phyloP scores from a whole-genome alignment of 2,797 vertebrate species.

The Amazona ochrocephala region DNA sequence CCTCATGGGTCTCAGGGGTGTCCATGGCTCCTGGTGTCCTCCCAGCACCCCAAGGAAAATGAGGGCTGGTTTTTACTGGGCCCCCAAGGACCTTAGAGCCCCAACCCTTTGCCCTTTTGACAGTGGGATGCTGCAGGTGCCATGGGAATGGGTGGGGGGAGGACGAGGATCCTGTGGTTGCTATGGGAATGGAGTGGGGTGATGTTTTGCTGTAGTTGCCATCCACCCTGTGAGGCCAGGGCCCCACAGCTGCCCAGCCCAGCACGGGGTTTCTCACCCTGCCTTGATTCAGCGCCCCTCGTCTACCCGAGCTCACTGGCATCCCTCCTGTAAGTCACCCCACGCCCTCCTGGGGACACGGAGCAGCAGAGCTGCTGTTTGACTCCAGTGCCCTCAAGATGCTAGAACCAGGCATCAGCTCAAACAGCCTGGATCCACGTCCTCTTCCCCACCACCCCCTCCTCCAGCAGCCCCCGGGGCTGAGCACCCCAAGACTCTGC shows the following conservation, averaged over 20 bases:
- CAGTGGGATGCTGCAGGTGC: background rate
- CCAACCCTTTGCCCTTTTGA: background rate
- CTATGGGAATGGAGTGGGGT: background rate
- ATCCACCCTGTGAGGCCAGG: background rate
- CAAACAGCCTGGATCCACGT: fast-evolving
- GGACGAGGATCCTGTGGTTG: background rate
- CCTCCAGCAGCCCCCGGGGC: background rate
- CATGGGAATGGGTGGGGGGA: background rate
- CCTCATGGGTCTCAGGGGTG: background rate
- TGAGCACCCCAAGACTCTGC: background rate
- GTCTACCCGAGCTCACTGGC: background rate
- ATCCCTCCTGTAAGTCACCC: background rate
- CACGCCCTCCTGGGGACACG: fast-evolving
- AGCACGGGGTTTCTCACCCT: background rate
- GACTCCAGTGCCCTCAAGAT: fast-evolving
- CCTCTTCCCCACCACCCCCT: background rate
- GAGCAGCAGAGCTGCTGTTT: background rate
- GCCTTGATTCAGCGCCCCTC: background rate
- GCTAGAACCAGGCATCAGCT: background rate
- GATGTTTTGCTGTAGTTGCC: background rate
- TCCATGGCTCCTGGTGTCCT: fast-evolving
- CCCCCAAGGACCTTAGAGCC: background rate
- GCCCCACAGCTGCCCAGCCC: background rate
- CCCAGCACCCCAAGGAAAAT: background rate
- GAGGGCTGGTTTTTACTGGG: background rate